These are phyloP conservation scores for Percopsis transmontana DNA, from an alignment of 2,113 vertebrate species.

Conservation along the genomic window DNA sequence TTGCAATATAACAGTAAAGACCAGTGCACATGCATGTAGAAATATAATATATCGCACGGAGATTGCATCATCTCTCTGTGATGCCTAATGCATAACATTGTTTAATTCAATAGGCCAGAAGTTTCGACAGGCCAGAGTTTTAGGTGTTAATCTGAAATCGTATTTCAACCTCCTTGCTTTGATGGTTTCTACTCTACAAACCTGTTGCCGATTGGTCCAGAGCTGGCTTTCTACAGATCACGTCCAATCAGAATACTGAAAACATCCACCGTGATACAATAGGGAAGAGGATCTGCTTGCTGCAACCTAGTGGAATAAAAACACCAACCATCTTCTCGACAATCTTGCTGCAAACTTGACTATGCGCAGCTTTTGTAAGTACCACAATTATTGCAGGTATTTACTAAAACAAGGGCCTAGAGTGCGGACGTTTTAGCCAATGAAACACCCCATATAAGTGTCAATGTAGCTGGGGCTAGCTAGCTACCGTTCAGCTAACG, in stretches of 20 bases:
- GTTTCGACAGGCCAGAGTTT: not conserved
- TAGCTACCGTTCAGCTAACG: constrained; percentile 54
- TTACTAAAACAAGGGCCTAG: not conserved
- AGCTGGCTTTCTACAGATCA: constrained; percentile 59
- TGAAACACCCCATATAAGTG: not conserved
- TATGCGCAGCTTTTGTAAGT: constrained; percentile 19
- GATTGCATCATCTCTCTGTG: not conserved
- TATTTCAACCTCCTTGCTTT: not conserved
- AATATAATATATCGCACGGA: not conserved
- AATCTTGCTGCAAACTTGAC: constrained; percentile 62
- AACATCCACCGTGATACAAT: constrained; percentile 83
- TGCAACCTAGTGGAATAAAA: constrained; percentile 80
- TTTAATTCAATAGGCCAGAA: not conserved
- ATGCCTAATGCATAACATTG: not conserved
- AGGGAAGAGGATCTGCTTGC: constrained; percentile 80
- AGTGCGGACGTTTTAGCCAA: not conserved
- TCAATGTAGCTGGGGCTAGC: not conserved
- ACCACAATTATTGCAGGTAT: constrained; percentile 45
- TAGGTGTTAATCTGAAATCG: not conserved
- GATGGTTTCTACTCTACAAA: constrained; percentile 68
- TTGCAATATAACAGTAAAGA: too few species aligned
- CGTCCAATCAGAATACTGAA: constrained; percentile 84
- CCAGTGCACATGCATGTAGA: too few species aligned
- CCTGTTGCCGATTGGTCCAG: constrained; percentile 75
- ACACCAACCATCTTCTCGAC: constrained; percentile 49